Conservation (phyloP, 2,888 invertebrate genomes). For the Xylota segnis region DNA sequence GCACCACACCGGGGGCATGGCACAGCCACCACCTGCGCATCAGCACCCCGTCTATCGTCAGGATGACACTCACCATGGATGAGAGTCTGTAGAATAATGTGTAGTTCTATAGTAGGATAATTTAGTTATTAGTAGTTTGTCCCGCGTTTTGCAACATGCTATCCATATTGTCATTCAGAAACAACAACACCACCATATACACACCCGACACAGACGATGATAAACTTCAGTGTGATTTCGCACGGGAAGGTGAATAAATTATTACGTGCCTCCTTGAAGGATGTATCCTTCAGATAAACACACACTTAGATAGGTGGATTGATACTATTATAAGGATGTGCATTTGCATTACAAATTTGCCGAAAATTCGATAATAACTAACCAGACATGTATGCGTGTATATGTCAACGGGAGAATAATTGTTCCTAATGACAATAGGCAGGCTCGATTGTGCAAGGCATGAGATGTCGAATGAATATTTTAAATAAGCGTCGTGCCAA, state of each 20-base stretch:
- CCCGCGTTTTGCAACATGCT: conserved; percentile 51
- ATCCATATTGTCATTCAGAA: conserved; percentile 42
- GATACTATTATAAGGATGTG: conserved; percentile 45
- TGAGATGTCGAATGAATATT: conserved; percentile 50
- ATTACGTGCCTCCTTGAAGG: conserved; percentile 22
- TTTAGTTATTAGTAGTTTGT: conserved; percentile 63
- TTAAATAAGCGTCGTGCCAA: conserved; percentile 11
- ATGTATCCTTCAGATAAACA: conserved; percentile 17
- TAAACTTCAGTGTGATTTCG: conserved; percentile 18
- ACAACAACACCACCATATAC: conserved; percentile 4
- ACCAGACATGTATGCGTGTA: neutral
- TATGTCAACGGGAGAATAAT: conserved; percentile 16
- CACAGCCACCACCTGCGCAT: conserved; percentile 5
- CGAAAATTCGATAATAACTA: conserved; percentile 5
- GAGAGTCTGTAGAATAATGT: neutral
- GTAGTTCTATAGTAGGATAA: conserved; percentile 34
- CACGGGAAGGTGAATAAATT: conserved; percentile 50
- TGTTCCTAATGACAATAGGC: conserved; percentile 34
- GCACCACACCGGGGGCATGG: neutral
- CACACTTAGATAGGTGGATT: conserved; percentile 14
- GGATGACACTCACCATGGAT: conserved; percentile 16
- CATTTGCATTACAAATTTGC: conserved; percentile 60
- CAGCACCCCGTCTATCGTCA: neutral
- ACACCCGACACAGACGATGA: neutral
- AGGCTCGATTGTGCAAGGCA: conserved; percentile 9